Conservation (phyloP, 2,888 invertebrate genomes). For the Yponomeuta plumbellus region DNA sequence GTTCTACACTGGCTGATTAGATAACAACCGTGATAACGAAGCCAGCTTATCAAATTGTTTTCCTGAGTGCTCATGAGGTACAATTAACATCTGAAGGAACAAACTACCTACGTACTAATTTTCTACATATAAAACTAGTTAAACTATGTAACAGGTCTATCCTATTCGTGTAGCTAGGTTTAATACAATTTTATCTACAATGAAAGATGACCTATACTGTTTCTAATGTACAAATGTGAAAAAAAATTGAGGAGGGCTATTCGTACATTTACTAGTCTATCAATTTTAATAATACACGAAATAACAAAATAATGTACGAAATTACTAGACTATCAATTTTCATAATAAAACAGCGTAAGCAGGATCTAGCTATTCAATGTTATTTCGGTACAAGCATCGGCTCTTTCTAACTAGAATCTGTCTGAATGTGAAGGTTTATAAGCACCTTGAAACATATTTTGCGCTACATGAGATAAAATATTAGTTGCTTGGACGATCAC, state of each 20-base stretch:
- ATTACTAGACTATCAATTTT: too few species aligned
- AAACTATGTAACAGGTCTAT: neutral
- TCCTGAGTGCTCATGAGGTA: constrained; percentile 25
- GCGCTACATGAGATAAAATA: constrained; percentile 5
- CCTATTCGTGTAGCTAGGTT: neutral
- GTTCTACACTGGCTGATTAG: constrained; percentile 58
- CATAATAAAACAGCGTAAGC: too few species aligned
- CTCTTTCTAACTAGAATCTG: neutral
- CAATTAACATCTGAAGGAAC: neutral
- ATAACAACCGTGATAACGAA: constrained; percentile 55
- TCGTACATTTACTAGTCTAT: too few species aligned
- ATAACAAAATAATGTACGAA: too few species aligned
- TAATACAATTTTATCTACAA: neutral
- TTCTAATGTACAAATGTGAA: too few species aligned
- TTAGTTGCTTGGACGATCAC: constrained; percentile 47
- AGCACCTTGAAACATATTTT: neutral
- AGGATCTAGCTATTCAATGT: too few species aligned
- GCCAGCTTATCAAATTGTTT: constrained; percentile 51
- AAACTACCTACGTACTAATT: neutral
- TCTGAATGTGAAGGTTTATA: neutral
- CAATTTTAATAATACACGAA: too few species aligned
- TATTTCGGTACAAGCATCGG: too few species aligned
- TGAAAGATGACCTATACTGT: neutral
- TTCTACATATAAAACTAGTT: neutral
- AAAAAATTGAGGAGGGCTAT: too few species aligned